These are phyloP conservation scores for Cephalopholis sonnerati DNA, from an alignment of 2,113 vertebrate genomes.

Conservation along the genomic window DNA sequence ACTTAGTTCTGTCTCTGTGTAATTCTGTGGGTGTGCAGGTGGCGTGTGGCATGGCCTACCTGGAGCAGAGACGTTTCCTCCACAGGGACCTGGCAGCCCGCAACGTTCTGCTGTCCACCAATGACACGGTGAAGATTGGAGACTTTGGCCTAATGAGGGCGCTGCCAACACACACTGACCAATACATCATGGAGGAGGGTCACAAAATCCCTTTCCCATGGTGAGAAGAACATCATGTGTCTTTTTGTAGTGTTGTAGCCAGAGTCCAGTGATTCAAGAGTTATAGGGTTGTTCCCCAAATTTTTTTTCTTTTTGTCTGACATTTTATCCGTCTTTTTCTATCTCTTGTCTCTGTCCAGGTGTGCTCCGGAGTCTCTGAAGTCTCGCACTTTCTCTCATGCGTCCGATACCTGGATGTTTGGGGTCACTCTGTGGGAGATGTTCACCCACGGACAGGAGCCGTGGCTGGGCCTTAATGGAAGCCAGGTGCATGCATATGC, in stretches of 20 bases:
- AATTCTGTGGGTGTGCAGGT: conserved; percentile 84
- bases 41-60: conserved; percentile 96
- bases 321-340: background rate
- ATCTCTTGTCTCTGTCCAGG: conserved; percentile 80
- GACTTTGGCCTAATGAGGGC: conserved; percentile 98
- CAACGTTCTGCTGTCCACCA: conserved; percentile 94
- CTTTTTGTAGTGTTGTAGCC: background rate
- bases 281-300: background rate
- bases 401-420: conserved; percentile 99
- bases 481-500: conserved; percentile 89
- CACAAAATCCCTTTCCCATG: conserved; percentile 99
- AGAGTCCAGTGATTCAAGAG: too few species aligned
- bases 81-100: conserved; percentile 96
- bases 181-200: conserved; percentile 98
- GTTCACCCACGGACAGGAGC: conserved; percentile 98
- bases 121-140: conserved; percentile 95
- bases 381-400: conserved; percentile 96
- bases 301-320: background rate
- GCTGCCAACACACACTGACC: conserved; percentile 95
- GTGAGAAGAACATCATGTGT: conserved; percentile 73
- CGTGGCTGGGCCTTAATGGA: conserved; percentile 96
- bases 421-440: conserved; percentile 99
- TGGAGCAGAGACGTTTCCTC: conserved; percentile 96
- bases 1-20: background rate
- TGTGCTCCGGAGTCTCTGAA: conserved; percentile 98